A percentile compares a stretch with the other conserved stretches of the same genome.
Evolutionary conservation across 2,797 vertebrate species (phyloP).

Genomic region (Ctenosaura bakeri): DNA sequence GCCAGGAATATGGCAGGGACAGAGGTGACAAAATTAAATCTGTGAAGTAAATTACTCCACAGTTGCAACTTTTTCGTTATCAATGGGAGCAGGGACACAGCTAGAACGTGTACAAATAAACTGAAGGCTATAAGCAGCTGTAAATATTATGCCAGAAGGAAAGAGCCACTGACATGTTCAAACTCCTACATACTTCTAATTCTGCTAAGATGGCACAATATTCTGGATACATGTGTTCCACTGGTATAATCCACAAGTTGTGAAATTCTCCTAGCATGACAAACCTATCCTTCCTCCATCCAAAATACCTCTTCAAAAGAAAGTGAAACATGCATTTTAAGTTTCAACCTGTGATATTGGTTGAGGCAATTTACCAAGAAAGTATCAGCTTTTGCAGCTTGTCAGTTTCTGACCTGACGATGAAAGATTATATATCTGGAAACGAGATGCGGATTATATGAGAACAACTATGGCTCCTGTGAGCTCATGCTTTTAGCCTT

Average conservation of each 20-base stretch:
- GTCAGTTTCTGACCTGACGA: constrained; percentile 74
- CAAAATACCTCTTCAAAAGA: constrained; percentile 64
- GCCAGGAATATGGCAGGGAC: neutral
- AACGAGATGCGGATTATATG: constrained; percentile 67
- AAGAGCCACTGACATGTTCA: neutral
- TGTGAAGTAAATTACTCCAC: neutral
- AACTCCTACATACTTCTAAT: too few species aligned
- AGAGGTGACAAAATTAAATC: constrained; percentile 17
- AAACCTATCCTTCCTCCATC: neutral
- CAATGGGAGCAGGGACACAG: neutral
- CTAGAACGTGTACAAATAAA: neutral
- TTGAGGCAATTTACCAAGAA: constrained; percentile 70
- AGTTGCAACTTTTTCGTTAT: neutral
- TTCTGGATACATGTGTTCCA: neutral
- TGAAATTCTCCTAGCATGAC: neutral
- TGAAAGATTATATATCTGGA: constrained; percentile 68
- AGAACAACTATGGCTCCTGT: constrained; percentile 47
- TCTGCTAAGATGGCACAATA: neutral
- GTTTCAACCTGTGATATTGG: constrained; percentile 67
- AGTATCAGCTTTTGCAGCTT: constrained; percentile 69
- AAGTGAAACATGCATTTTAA: constrained; percentile 70
- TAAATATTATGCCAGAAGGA: neutral
- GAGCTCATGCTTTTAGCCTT: constrained; percentile 67
- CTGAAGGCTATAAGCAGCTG: neutral
- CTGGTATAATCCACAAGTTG: neutral